phyloP scores from a whole-genome alignment of 1,140 invertebrate species.

The Druon quercuslanigerum region DNA sequence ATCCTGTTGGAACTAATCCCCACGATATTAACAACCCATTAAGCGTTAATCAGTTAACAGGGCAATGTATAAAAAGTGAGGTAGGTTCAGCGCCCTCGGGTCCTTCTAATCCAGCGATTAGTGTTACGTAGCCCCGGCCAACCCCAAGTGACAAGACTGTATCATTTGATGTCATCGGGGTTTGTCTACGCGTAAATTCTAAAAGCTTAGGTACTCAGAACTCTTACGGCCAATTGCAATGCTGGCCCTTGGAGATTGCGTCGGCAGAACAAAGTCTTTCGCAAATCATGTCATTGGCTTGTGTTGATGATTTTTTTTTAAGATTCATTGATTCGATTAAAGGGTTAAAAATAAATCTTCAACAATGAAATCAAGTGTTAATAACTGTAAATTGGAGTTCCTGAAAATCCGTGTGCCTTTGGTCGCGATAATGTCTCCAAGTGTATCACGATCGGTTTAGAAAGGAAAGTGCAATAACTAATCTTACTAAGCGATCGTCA shows the following conservation, averaged over 20 bases:
- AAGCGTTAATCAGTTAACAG: conserved; percentile 91
- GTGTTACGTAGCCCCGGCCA: conserved; percentile 78
- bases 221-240: neutral
- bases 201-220: conserved; percentile 44
- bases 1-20: conserved; percentile 92
- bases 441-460: conserved; percentile 13
- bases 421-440: conserved; percentile 19
- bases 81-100: conserved; percentile 71
- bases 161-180: conserved; percentile 70
- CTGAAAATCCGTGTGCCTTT: conserved; percentile 11
- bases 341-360: neutral
- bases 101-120: conserved; percentile 77
- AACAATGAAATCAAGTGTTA: neutral
- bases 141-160: conserved; percentile 73
- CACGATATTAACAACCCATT: conserved; percentile 93
- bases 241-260: conserved; percentile 13
- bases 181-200: conserved; percentile 66
- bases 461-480: conserved; percentile 26
- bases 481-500: conserved; percentile 37
- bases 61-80: conserved; percentile 81
- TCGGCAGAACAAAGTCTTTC: conserved; percentile 9
- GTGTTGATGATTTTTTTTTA: neutral
- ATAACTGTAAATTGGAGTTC: neutral
- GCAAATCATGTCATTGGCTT: neutral
- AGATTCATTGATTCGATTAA: neutral